phyloP scores from a whole-genome alignment of 2,113 vertebrate species.

The Ancistrus triradiatus region DNA sequence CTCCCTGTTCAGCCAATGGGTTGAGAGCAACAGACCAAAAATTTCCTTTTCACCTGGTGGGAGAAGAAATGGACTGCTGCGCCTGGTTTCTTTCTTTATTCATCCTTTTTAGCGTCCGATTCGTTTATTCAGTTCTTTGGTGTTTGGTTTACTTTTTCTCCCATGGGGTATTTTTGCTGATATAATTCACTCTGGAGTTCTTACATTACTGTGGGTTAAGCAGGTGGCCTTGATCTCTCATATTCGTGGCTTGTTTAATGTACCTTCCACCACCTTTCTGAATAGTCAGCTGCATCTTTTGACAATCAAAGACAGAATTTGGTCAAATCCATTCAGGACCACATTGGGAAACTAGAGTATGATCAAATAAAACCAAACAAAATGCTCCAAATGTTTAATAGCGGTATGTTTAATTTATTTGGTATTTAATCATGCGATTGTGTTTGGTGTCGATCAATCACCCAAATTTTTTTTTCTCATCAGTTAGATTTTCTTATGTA shows the following conservation, averaged over 20 bases:
- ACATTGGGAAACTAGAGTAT: neutral
- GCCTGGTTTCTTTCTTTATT: neutral
- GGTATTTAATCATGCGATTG: slow-evolving; percentile 33
- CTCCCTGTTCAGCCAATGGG: slow-evolving; percentile 47
- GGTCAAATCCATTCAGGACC: neutral
- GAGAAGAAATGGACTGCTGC: slow-evolving; percentile 40
- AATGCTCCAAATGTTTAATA: neutral
- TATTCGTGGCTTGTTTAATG: neutral
- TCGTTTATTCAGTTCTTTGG: neutral
- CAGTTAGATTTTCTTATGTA: neutral
- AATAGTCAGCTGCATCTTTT: slow-evolving; percentile 8
- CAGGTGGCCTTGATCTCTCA: too few species aligned
- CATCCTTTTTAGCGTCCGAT: neutral
- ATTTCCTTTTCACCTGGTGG: slow-evolving; percentile 43
- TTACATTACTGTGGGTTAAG: too few species aligned
- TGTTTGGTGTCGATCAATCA: slow-evolving; percentile 8
- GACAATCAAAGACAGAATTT: slow-evolving; percentile 34
- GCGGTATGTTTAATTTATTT: slow-evolving; percentile 24
- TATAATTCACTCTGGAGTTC: too few species aligned
- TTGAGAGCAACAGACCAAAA: slow-evolving; percentile 58
- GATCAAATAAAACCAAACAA: slow-evolving; percentile 13
- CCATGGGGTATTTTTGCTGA: too few species aligned
- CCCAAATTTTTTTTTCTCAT: neutral
- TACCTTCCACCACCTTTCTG: slow-evolving; percentile 4
- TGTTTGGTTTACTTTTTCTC: neutral